Percentiles rank a stretch among this genome's conserved stretches.
These are phyloP conservation scores for Halichondria panicea DNA, from an alignment of 37 sponge, comb jelly and placozoan genomes.

Conservation along the genomic window DNA sequence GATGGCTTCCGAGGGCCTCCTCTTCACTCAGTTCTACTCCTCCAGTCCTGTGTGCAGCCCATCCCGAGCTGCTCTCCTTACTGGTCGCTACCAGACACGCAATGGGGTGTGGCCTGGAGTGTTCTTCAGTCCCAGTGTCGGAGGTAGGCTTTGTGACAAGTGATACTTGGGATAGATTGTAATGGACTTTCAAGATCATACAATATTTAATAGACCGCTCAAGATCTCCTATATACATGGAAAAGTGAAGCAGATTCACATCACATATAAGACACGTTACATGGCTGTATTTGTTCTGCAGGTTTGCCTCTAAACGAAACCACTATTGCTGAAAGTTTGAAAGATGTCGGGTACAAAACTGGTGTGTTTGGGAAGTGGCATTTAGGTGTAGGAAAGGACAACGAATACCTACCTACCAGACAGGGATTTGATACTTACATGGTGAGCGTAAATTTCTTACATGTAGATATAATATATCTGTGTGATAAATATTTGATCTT, in stretches of 20 bases:
- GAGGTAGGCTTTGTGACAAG: slow-evolving; percentile 62
- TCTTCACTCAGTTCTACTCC: slow-evolving; percentile 62
- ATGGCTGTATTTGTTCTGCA: not conserved
- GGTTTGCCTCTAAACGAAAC: slow-evolving; percentile 51
- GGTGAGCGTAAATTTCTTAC: slow-evolving; percentile 11
- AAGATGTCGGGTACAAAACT: slow-evolving; percentile 48
- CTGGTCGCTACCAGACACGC: slow-evolving; percentile 68
- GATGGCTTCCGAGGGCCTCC: slow-evolving; percentile 65
- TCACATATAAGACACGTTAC: no score
- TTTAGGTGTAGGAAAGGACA: slow-evolving; percentile 53
- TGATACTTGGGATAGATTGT: no score
- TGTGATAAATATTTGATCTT: not conserved
- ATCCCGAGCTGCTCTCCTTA: slow-evolving; percentile 72
- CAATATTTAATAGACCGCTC: no score
- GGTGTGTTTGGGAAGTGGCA: slow-evolving; percentile 75
- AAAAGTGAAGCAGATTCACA: no score
- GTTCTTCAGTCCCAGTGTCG: slow-evolving; percentile 38
- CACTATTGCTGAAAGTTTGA: slow-evolving; percentile 43
- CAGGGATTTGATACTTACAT: slow-evolving; percentile 77
- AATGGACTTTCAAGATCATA: no score
- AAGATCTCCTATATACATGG: no score
- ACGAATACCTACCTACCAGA: slow-evolving; percentile 46
- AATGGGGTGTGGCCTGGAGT: slow-evolving; percentile 76
- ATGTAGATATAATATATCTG: not conserved
- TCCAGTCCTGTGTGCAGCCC: slow-evolving; percentile 73